A percentile compares a stretch with the other conserved stretches of the same genome.
phyloP scores from a whole-genome alignment of 2,113 vertebrate species.

The Accipiter cooperii region DNA sequence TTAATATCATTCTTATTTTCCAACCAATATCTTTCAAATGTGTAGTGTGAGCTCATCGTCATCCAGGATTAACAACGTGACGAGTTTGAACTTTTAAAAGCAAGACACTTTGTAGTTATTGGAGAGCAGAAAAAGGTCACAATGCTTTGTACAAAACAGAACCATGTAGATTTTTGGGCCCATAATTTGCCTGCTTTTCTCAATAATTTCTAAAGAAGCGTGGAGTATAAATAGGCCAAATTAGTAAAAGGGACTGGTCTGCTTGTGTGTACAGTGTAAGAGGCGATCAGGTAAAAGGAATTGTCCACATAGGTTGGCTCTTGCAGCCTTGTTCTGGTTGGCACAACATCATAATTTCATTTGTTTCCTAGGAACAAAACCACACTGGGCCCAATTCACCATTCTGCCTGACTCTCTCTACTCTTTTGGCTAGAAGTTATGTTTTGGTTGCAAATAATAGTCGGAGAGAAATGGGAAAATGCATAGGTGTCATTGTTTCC shows the following conservation, averaged over 20 bases:
- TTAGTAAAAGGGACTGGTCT: not conserved
- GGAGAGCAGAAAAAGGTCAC: conserved; percentile 41
- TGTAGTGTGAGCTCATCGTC: not conserved
- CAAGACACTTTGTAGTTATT: conserved; percentile 27
- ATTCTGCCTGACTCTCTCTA: not conserved
- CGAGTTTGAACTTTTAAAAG: conserved; percentile 59
- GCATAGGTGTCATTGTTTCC: not conserved
- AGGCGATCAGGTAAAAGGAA: not conserved
- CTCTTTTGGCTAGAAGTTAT: not conserved
- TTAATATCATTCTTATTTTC: conserved; percentile 44
- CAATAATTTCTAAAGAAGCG: not conserved
- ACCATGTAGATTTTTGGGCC: not conserved
- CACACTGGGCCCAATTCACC: not conserved
- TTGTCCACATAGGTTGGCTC: not conserved
- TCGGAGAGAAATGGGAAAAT: not conserved
- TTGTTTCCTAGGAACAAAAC: not conserved
- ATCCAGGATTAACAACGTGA: conserved; percentile 9
- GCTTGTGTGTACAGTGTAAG: not conserved
- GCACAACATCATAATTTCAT: not conserved
- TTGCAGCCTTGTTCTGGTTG: not conserved
- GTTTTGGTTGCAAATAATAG: not conserved
- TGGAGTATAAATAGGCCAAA: not conserved
- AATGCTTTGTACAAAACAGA: not conserved
- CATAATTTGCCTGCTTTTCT: not conserved
- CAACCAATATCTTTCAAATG: conserved; percentile 10